Conservation (phyloP, 2,113 vertebrate species). For the Albula goreensis region DNA sequence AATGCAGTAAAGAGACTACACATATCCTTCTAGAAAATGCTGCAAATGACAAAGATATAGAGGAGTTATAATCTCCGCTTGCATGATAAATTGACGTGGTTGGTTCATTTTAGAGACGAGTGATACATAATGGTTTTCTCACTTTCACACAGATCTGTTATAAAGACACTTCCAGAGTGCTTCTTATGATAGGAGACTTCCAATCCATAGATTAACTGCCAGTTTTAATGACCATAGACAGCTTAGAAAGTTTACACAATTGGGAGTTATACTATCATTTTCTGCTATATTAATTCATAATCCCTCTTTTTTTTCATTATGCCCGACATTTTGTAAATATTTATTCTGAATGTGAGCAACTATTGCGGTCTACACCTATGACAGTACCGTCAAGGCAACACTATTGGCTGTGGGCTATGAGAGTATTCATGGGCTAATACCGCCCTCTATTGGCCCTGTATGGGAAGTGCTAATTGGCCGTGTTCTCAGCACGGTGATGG, state of each 20-base stretch:
- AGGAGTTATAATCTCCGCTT: too few relatives aligned
- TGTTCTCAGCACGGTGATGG: not conserved
- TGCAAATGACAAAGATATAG: too few relatives aligned
- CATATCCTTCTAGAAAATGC: too few relatives aligned
- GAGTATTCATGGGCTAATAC: constrained; percentile 21
- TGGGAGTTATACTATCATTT: not conserved
- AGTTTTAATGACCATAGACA: too few relatives aligned
- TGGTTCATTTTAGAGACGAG: too few relatives aligned
- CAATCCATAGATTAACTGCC: too few relatives aligned
- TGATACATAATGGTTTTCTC: too few relatives aligned
- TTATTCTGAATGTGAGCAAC: not conserved
- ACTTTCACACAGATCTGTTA: too few relatives aligned
- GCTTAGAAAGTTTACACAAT: not conserved
- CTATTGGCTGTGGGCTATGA: not conserved
- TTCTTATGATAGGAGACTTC: too few relatives aligned
- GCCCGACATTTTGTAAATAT: constrained; percentile 10
- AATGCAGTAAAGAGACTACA: too few relatives aligned
- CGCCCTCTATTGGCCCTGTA: constrained; percentile 27
- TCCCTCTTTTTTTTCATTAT: not conserved
- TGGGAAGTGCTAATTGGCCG: constrained; percentile 5
- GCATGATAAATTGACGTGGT: too few relatives aligned
- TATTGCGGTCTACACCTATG: not conserved
- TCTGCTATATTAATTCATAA: not conserved
- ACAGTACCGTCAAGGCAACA: not conserved
- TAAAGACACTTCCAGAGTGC: too few relatives aligned